Percentiles rank a stretch among this genome's conserved stretches.
Evolutionary conservation across 2,888 invertebrate species (phyloP).

Genomic region (Alloplasta piceator): DNA sequence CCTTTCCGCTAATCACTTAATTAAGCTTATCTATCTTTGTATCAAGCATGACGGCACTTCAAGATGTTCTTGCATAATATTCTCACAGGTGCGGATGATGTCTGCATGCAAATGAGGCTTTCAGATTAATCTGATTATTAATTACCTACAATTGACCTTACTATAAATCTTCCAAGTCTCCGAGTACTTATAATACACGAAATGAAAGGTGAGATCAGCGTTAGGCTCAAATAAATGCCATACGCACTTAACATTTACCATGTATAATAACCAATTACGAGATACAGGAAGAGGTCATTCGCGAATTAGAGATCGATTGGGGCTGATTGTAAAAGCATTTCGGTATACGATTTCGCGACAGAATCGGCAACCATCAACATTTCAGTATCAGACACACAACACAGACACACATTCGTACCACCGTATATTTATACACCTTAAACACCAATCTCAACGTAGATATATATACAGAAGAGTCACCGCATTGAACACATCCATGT

Average conservation of each 20-base stretch:
- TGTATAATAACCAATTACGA: constrained; percentile 29
- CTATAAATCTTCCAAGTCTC: too few species aligned
- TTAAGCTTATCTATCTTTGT: too few species aligned
- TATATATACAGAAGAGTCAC: constrained; percentile 14
- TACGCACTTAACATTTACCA: constrained; percentile 34
- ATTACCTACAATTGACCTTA: too few species aligned
- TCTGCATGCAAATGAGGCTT: too few species aligned
- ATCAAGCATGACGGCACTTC: too few species aligned
- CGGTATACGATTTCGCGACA: constrained; percentile 65
- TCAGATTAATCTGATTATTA: too few species aligned
- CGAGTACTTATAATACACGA: too few species aligned
- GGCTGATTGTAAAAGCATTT: constrained; percentile 64
- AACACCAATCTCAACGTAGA: background rate
- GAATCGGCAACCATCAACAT: constrained; percentile 23
- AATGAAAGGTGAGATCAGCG: too few species aligned
- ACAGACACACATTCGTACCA: background rate
- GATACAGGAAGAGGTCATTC: constrained; percentile 55
- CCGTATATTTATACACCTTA: background rate
- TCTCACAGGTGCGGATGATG: too few species aligned
- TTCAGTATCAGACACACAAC: constrained; percentile 16
- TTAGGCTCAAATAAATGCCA: background rate
- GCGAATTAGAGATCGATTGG: constrained; percentile 67
- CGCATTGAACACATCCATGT: constrained; percentile 11
- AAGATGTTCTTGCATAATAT: too few species aligned
- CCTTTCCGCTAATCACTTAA: too few species aligned